phyloP scores from a whole-genome alignment of 2,113 vertebrate species.

The Aptenodytes patagonicus region DNA sequence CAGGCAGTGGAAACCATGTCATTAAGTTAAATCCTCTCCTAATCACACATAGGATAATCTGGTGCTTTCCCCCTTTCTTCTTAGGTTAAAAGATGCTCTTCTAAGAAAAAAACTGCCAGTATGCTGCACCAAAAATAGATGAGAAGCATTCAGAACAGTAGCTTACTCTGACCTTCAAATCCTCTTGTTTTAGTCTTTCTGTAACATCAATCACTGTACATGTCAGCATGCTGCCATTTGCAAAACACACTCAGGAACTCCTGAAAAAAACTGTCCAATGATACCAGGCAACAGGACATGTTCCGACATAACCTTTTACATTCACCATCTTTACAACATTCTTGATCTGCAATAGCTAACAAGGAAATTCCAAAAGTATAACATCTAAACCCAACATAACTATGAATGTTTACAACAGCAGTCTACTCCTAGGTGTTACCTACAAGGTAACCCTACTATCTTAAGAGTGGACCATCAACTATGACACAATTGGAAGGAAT shows the following conservation, averaged over 20 bases:
- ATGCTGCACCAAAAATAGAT: neutral
- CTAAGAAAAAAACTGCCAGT: neutral
- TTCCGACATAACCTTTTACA: neutral
- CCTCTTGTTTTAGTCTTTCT: slow-evolving; percentile 12
- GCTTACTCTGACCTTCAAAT: slow-evolving; percentile 2
- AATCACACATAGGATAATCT: neutral
- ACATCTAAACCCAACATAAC: accelerated
- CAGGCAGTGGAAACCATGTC: neutral
- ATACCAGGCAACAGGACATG: neutral
- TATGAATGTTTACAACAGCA: neutral
- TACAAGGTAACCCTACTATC: neutral
- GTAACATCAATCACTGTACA: neutral
- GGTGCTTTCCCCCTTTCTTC: neutral
- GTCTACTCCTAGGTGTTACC: neutral
- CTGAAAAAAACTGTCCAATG: neutral
- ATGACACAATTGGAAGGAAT: neutral
- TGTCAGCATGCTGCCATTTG: neutral
- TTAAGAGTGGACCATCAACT: neutral
- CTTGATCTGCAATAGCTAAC: neutral
- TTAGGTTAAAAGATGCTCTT: neutral
- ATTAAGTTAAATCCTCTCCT: neutral
- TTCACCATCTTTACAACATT: neutral
- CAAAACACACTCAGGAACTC: neutral
- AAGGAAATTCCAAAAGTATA: neutral
- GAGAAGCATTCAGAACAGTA: neutral